Conservation (phyloP, 2,113 vertebrate species). For the Todiramphus saurophagus region DNA sequence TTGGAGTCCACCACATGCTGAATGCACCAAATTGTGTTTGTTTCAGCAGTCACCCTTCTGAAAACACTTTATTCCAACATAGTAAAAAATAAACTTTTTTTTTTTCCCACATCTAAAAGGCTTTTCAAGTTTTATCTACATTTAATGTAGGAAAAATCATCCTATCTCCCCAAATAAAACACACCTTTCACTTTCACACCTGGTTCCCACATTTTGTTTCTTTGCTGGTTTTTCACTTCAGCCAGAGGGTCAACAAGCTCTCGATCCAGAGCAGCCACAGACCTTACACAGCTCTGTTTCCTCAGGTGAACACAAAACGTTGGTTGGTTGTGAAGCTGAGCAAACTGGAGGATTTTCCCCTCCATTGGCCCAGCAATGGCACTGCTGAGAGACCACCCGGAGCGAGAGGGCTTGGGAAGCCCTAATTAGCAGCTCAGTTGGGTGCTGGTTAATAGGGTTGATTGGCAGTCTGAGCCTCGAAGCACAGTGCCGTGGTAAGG, state of each 20-base stretch:
- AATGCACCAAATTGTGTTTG: neutral
- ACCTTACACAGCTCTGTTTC: neutral
- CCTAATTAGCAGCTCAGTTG: neutral
- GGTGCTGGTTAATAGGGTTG: neutral
- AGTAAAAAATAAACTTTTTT: neutral
- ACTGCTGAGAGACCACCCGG: rapidly evolving
- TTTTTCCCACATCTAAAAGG: neutral
- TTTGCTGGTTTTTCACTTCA: neutral
- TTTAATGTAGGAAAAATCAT: neutral
- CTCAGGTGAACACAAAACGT: neutral
- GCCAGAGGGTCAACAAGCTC: neutral
- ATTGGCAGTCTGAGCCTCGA: neutral
- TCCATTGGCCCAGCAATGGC: rapidly evolving
- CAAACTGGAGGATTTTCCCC: neutral
- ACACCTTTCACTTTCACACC: neutral
- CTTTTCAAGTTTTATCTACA: neutral
- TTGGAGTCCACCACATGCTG: neutral
- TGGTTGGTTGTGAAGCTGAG: neutral
- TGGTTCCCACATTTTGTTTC: neutral
- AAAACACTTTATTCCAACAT: neutral
- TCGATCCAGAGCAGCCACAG: neutral
- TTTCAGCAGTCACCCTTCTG: neutral
- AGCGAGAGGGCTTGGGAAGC: rapidly evolving
- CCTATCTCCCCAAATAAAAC: neutral
- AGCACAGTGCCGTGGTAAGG: neutral